Evolutionary conservation across 2,797 vertebrate genomes (phyloP), one percentile per base, ranked within the genome.

Genomic region (Pygocentrus nattereri): DNA sequence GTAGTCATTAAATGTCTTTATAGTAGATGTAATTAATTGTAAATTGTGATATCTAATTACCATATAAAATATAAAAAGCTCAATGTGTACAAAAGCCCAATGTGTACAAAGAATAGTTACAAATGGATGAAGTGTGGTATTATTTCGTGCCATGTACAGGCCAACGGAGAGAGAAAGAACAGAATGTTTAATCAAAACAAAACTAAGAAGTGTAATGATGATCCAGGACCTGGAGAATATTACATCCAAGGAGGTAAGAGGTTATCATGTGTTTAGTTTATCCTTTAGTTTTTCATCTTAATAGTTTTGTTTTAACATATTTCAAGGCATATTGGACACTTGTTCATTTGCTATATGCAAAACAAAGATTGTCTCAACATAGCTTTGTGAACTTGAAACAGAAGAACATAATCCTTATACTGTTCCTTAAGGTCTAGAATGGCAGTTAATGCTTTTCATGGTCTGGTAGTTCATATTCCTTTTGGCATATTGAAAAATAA

Each of bases 201-300:
- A 97, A 88, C 96, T 99, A 79, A 93, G 97, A 85, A 97, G 96
- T 90, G 96, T 99, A 89, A 98, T 99, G 97, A 97, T 95, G 88
- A 97, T 95, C 92, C 96, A 97, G 91, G 98, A 99, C 87, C 93
- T 99, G 41, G 98, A 99, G 89, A 99, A 98, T n/a, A 96, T 99
- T 86, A 99, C 98, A 78, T 98, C 96, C 59, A 99, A 99, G 89
- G 96, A 99, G 93, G 98, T 99, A 89, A 93, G 90, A 50, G 3
- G 18, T 41, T 44, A 15, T 18, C 50, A 13, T 71, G 16, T 19
- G 2, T n/a, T 56, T 0, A 4, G 5, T 23, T 1, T 58, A 3
- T 34, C 5, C 1, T 23, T 25, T 7, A 59, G 59, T 12, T 11
- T 11, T 44, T 38, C n/a, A n/a, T n/a, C n/a, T n/a, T n/a, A n/a